Base-by-base conservation (phyloP, 2,797 vertebrate species). In the Champsocephalus esox region DNA sequence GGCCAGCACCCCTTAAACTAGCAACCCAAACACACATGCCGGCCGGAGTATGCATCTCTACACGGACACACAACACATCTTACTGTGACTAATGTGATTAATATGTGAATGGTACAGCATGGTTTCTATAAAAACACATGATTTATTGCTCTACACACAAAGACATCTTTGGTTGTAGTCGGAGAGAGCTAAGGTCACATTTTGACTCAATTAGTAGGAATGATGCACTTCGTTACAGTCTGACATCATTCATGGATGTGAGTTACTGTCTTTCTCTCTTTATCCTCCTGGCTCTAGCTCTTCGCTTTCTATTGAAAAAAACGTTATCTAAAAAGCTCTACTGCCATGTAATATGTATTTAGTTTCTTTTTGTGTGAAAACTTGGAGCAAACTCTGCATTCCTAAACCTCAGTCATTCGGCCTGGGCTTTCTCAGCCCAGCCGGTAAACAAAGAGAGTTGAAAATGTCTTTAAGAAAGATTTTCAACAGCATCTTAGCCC, bases 321-420 rank as follows among this genome's bases (percentile, higher is more conserved):
- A 38, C 55, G 45, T 61, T 56, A 21, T 14, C 43, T 80, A 63
- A 60, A 66, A 38, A 83, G 58, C 48, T 79, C 32, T 32, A 32
- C 21, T 60, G 76, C 34, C 52, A 81, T 86, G 54, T 51, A 86
- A 80, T 85, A 86, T 89, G 86, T 58, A 90, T 79, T 58, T 5
- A 6, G 5, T 64, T 81, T 57, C 58, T 74, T 59, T 87, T 66
- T 55, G 41, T 66, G 21, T 13, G 65, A 63, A 57, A 61, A 65
- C 70, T 44, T 9, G n/a, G 8, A 34, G 49, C 75, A 83, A 84
- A 88, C 41, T 57, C 24, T 44, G 12, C 17, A 41, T 67, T 79
- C 62, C 13, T 69, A 5, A 56, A 51, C 12, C 63, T 48, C 6
- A 44, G 59, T 28, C 28, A 28, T 28, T 28, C 28, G 28, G 28